Evolutionary conservation across 2,888 invertebrate species (phyloP).

Genomic region (Conistra vaccinii): DNA sequence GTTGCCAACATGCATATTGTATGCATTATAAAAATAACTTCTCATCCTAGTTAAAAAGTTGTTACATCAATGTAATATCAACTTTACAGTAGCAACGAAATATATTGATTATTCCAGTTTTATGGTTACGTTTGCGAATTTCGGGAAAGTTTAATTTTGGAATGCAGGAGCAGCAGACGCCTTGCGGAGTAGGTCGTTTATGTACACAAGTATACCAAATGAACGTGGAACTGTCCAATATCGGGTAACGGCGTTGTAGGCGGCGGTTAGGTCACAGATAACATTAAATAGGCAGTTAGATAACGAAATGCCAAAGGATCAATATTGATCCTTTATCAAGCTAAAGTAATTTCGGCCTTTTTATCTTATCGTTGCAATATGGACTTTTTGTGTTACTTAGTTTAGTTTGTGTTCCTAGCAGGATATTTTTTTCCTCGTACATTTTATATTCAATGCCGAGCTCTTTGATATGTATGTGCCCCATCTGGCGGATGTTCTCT

Average conservation of each 20-base stretch:
- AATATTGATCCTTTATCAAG: slow-evolving; percentile 26
- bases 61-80: background rate
- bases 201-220: slow-evolving; percentile 7
- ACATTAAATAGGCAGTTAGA: slow-evolving; percentile 21
- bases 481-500: slow-evolving; percentile 90
- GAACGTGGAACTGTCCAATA: slow-evolving; percentile 16
- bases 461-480: slow-evolving; percentile 75
- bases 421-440: slow-evolving; percentile 45
- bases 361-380: slow-evolving; percentile 27
- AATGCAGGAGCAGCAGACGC: slow-evolving; percentile 10
- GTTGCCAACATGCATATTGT: slow-evolving; percentile 11
- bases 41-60: background rate
- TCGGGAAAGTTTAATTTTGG: slow-evolving; percentile 24
- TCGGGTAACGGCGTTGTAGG: slow-evolving; percentile 11
- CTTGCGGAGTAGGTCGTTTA: slow-evolving; percentile 17
- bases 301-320: slow-evolving; percentile 29
- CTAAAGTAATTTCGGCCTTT: slow-evolving; percentile 18
- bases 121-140: slow-evolving; percentile 6
- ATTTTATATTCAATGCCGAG: slow-evolving; percentile 58
- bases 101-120: background rate
- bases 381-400: slow-evolving; percentile 9
- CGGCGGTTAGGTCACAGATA: slow-evolving; percentile 39
- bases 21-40: background rate
- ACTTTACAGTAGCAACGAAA: background rate
- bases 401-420: slow-evolving; percentile 20